Conservation (phyloP, 2,113 vertebrate genomes). For the Benitochromis conjunctus region DNA sequence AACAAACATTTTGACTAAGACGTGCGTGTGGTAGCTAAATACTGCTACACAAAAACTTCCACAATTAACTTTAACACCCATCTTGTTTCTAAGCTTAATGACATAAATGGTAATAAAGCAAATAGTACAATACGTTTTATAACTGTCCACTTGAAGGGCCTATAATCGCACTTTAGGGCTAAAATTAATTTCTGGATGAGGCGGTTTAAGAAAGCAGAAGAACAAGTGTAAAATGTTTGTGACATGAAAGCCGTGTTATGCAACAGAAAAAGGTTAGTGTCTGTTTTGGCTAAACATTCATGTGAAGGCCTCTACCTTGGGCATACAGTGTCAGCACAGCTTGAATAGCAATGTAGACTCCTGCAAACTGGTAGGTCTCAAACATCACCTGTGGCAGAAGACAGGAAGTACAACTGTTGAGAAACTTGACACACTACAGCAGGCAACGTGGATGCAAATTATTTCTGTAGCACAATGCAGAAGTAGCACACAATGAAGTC, state of each 20-base stretch:
- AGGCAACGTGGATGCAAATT: background rate
- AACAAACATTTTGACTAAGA: background rate
- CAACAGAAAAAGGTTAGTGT: background rate
- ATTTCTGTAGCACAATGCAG: background rate
- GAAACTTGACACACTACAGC: background rate
- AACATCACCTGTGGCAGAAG: slow-evolving; percentile 88
- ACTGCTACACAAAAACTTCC: background rate
- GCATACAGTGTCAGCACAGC: slow-evolving; percentile 97
- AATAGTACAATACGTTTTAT: background rate
- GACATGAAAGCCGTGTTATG: background rate
- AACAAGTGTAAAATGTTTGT: background rate
- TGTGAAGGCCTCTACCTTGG: slow-evolving; percentile 81
- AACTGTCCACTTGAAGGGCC: background rate
- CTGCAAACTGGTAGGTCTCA: slow-evolving; percentile 96
- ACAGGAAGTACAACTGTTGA: background rate
- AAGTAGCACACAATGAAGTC: background rate
- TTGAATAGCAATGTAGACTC: slow-evolving; percentile 97
- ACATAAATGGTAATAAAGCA: background rate
- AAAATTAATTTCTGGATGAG: background rate
- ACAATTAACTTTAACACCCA: background rate
- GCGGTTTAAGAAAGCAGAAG: background rate
- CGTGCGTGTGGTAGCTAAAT: background rate
- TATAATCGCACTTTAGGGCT: background rate
- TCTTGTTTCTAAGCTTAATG: background rate
- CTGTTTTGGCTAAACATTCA: background rate